Percentiles rank a stretch among this genome's conserved stretches.
phyloP scores from a whole-genome alignment of 2,888 invertebrate genomes.

The Margaritifera margaritifera region DNA sequence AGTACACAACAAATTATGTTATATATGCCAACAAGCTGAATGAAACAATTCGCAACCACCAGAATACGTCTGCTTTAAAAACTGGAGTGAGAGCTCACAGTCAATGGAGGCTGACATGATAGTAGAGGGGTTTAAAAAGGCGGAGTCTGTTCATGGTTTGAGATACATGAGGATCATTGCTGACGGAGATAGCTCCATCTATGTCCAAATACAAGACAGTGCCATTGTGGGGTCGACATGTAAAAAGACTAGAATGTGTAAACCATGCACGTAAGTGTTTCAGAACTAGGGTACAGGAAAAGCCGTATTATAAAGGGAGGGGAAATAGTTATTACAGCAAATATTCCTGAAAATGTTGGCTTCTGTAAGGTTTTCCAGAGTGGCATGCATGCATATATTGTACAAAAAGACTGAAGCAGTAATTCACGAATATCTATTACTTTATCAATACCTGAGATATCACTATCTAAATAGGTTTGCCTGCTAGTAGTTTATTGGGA shows the following conservation, averaged over 20 bases:
- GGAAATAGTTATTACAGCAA: no score
- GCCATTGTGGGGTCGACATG: slow-evolving; percentile 16
- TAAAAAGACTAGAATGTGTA: slow-evolving; percentile 21
- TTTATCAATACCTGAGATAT: no score
- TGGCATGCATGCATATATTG: no score
- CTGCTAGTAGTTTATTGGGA: no score
- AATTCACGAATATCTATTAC: no score
- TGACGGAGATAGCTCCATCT: slow-evolving; percentile 32
- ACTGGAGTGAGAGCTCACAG: slow-evolving; percentile 22
- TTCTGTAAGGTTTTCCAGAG: no score
- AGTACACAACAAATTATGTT: slow-evolving; percentile 19
- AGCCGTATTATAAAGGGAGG: slow-evolving; percentile 19
- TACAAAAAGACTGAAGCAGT: no score
- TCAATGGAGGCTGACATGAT: slow-evolving; percentile 31
- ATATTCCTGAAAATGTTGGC: no score
- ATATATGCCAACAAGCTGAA: slow-evolving; percentile 12
- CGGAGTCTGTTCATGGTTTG: slow-evolving; percentile 17
- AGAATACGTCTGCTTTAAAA: slow-evolving; percentile 17
- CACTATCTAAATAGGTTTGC: no score
- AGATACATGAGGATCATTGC: slow-evolving; percentile 22
- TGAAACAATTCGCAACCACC: slow-evolving; percentile 1
- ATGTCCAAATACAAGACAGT: slow-evolving; percentile 3
- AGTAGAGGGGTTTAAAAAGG: slow-evolving; percentile 25
- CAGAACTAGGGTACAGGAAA: slow-evolving; percentile 10
- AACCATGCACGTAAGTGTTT: slow-evolving; percentile 25